Evolutionary conservation across 2,113 vertebrate genomes (phyloP).

Genomic region (Emydura subglobosa): DNA sequence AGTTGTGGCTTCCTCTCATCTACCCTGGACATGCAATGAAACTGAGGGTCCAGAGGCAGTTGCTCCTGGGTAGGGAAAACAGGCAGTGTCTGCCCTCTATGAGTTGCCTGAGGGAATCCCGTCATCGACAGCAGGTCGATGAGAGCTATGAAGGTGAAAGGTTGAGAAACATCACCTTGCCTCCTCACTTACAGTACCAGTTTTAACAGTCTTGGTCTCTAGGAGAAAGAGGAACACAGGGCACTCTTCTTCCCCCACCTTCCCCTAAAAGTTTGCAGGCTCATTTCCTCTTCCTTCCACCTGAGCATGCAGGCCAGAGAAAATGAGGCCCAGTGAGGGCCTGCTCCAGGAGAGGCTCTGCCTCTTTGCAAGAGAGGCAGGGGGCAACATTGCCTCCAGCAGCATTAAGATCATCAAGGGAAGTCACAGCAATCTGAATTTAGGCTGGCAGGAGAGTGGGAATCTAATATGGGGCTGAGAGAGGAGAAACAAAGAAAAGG

Average conservation of each 20-base stretch:
- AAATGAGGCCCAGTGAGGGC: not conserved
- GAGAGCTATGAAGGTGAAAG: not conserved
- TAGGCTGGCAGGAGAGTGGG: not conserved
- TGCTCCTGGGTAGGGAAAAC: not conserved
- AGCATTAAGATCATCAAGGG: too few species aligned
- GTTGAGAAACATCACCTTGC: not conserved
- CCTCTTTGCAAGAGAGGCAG: not conserved
- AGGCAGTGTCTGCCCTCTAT: not conserved
- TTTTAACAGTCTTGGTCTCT: not conserved
- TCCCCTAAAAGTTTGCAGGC: not conserved
- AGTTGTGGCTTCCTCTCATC: not conserved
- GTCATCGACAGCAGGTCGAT: not conserved
- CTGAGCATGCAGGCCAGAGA: not conserved
- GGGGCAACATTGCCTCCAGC: not conserved
- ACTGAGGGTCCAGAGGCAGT: not conserved
- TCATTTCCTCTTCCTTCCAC: not conserved
- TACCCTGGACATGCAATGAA: not conserved
- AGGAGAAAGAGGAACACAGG: not conserved
- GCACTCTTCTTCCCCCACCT: not conserved
- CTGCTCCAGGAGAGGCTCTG: not conserved
- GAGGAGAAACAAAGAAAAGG: not conserved
- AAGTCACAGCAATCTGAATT: too few species aligned
- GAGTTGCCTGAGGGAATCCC: not conserved
- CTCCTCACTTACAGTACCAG: not conserved
- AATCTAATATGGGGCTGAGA: not conserved